Conservation (phyloP, 2,888 invertebrate species). For the Orthonychiurus folsomi region DNA sequence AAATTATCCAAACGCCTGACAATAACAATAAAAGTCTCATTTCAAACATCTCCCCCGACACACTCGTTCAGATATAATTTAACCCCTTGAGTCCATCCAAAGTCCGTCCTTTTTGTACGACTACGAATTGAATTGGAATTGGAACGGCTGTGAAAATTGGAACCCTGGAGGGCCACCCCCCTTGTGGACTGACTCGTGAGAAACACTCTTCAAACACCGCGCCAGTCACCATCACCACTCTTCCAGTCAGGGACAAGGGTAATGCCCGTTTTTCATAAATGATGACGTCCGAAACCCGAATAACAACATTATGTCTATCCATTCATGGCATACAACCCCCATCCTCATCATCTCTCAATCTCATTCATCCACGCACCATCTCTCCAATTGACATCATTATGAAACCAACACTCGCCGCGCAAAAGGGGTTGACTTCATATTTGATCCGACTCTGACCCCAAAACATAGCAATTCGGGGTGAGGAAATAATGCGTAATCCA, state of each 20-base stretch:
- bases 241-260: conserved; percentile 23
- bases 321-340: background rate
- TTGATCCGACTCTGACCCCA: background rate
- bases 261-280: conserved; percentile 18
- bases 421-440: background rate
- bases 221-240: conserved; percentile 16
- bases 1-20: background rate
- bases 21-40: background rate
- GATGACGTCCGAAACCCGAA: background rate
- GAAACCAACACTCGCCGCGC: conserved; percentile 24
- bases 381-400: conserved; percentile 38
- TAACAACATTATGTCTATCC: background rate
- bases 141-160: conserved; percentile 28
- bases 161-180: conserved; percentile 22
- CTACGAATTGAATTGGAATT: too few relatives aligned
- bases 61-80: too few relatives aligned
- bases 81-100: too few relatives aligned
- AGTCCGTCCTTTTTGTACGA: too few relatives aligned
- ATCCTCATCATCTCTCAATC: background rate
- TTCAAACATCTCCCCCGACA: background rate
- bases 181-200: conserved; percentile 27
- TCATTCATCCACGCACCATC: conserved; percentile 9
- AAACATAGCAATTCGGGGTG: background rate
- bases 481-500: background rate
- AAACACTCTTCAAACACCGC: conserved; percentile 28